Conservation (phyloP, 2,113 vertebrate species). For the Cettia cetti region DNA sequence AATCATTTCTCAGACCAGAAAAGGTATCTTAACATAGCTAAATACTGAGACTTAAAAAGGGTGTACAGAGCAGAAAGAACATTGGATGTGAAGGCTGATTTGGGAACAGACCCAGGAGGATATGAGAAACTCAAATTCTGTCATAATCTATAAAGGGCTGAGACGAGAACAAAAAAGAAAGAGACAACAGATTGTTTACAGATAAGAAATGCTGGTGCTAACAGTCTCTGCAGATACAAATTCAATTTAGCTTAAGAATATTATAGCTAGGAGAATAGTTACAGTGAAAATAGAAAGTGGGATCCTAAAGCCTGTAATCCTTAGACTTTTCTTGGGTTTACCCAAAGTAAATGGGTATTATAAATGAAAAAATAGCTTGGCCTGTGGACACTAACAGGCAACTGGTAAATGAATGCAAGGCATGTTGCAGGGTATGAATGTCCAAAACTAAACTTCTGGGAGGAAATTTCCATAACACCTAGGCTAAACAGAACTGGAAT, state of each 20-base stretch:
- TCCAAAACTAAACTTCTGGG: background rate
- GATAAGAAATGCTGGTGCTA: background rate
- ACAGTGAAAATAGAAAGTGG: background rate
- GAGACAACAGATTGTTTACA: background rate
- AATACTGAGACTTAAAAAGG: background rate
- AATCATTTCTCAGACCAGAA: background rate
- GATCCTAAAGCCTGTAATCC: background rate
- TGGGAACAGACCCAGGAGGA: background rate
- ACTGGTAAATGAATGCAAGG: background rate
- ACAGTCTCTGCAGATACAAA: background rate
- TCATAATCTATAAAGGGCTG: background rate
- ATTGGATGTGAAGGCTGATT: background rate
- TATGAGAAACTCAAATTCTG: background rate
- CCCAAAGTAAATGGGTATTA: background rate
- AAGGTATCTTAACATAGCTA: background rate
- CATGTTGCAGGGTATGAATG: accelerated
- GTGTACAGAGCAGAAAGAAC: background rate
- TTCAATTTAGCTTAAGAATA: background rate
- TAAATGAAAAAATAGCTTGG: background rate
- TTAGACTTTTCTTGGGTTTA: background rate
- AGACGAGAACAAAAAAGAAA: background rate
- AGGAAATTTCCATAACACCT: background rate
- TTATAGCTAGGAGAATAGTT: background rate
- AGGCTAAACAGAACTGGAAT: background rate
- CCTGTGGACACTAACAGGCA: background rate